Conservation (phyloP, 2,113 vertebrate genomes). For the Tursiops truncatus region DNA sequence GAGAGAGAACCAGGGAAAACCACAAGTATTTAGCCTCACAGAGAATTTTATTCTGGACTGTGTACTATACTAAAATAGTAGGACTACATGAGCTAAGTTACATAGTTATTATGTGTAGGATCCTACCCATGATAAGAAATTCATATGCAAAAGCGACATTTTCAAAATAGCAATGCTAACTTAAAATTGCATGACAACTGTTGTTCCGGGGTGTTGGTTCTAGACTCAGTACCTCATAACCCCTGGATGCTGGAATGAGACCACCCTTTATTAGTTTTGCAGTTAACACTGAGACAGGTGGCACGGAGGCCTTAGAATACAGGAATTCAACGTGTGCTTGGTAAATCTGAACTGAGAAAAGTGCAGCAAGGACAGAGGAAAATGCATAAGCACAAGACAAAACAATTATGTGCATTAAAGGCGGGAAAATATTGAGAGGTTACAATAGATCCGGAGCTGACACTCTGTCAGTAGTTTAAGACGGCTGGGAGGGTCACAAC, state of each 20-base stretch:
- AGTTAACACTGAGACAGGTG: not conserved
- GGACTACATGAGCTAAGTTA: not conserved
- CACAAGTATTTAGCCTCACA: not conserved
- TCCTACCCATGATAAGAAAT: not conserved
- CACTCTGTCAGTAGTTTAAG: not conserved
- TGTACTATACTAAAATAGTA: not conserved
- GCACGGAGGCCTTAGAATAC: not conserved
- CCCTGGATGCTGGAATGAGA: not conserved
- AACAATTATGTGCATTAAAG: not conserved
- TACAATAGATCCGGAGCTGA: too few relatives aligned
- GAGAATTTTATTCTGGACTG: not conserved
- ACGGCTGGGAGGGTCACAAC: rapidly evolving
- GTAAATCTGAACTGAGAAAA: not conserved
- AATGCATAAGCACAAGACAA: not conserved
- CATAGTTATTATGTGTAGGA: not conserved
- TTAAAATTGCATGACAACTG: not conserved
- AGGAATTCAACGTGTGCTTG: not conserved
- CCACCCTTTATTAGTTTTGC: not conserved
- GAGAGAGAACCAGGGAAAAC: not conserved
- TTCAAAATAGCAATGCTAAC: not conserved
- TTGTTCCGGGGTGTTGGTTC: not conserved
- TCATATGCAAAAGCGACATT: not conserved
- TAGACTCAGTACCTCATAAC: not conserved
- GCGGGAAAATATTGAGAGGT: not conserved
- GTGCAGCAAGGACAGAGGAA: not conserved